phyloP scores from a whole-genome alignment of 2,888 invertebrate species.

The Odontomyia ornata region DNA sequence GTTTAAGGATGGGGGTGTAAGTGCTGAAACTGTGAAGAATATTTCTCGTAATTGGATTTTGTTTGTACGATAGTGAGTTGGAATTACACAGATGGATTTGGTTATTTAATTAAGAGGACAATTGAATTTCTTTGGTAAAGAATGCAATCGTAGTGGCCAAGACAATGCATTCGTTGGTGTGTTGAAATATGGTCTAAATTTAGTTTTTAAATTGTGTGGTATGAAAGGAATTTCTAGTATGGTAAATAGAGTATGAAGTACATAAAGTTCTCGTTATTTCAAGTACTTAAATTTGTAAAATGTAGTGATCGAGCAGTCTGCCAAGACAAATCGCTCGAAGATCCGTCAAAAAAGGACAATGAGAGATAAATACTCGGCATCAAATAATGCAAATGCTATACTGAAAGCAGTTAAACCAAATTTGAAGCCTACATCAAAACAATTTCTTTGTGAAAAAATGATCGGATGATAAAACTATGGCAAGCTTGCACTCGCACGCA shows the following conservation, averaged over 20 bases:
- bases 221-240: too few species aligned
- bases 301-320: too few species aligned
- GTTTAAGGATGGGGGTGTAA: not conserved
- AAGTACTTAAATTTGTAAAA: too few species aligned
- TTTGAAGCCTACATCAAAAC: constrained; percentile 43
- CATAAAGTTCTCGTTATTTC: too few species aligned
- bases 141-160: not conserved
- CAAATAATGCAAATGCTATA: constrained; percentile 33
- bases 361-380: constrained; percentile 7
- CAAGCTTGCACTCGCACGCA: constrained; percentile 38
- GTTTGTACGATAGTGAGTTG: not conserved
- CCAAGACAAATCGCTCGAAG: too few species aligned
- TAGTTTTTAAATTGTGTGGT: too few species aligned
- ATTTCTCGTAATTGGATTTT: constrained; percentile 7
- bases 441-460: constrained; percentile 42
- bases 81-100: not conserved
- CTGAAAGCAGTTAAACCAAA: too few species aligned
- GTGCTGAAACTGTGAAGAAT: not conserved
- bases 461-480: constrained; percentile 47
- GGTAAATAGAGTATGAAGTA: too few species aligned
- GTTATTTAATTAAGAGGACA: not conserved
- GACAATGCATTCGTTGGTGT: not conserved
- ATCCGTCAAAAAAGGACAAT: too few species aligned
- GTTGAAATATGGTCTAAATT: not conserved
- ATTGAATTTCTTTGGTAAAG: not conserved